Evolutionary conservation across 1,140 invertebrate genomes (phyloP).

Genomic region (Artemia franciscana): DNA sequence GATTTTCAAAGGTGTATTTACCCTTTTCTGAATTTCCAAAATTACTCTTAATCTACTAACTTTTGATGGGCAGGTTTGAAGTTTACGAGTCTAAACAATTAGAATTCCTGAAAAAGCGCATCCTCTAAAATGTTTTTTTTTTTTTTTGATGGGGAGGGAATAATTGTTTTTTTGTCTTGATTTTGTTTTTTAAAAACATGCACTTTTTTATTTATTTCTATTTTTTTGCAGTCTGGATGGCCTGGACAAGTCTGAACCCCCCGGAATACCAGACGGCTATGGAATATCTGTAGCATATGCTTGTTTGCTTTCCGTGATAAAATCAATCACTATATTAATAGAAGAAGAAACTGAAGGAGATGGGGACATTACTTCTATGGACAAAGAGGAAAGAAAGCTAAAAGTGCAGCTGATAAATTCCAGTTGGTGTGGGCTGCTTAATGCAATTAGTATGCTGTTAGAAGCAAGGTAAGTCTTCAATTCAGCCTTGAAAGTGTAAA

Average conservation of each 20-base stretch:
- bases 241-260: constrained; percentile 83
- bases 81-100: no score
- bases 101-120: no score
- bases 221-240: constrained; percentile 54
- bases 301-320: constrained; percentile 64
- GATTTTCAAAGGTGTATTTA: no score
- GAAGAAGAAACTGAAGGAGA: constrained; percentile 28
- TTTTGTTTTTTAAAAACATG: no score
- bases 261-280: constrained; percentile 75
- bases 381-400: constrained; percentile 29
- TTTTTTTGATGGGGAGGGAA: no score
- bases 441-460: constrained; percentile 66
- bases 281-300: constrained; percentile 82
- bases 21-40: no score
- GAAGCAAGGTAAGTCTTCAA: constrained; percentile 65
- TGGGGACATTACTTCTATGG: constrained; percentile 15
- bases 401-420: constrained; percentile 65
- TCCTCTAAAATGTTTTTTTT: no score
- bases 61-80: no score
- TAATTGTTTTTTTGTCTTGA: no score
- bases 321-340: constrained; percentile 44
- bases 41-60: no score
- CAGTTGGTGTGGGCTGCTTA: constrained; percentile 79
- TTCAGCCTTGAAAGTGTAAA: no score
- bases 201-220: constrained; percentile 9